Conservation (phyloP, 2,888 invertebrate species). For the Ophion ventricosus region DNA sequence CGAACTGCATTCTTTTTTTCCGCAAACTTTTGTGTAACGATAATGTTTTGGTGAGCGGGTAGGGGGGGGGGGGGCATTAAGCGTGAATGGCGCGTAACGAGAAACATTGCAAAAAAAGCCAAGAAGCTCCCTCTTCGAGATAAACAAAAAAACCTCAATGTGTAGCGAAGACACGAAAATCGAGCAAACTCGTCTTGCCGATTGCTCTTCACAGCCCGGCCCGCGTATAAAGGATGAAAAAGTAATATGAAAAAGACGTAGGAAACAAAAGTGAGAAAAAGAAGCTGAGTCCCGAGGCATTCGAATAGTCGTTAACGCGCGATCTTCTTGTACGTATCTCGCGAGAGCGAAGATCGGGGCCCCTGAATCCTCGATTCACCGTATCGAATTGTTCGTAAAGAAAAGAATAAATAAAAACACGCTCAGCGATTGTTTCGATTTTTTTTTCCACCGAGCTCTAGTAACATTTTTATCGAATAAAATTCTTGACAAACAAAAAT, state of each 20-base stretch:
- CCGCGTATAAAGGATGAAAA: neutral
- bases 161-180: conserved; percentile 35
- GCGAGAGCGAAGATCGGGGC: conserved; percentile 36
- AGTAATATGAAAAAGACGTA: too few species aligned
- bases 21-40: conserved; percentile 21
- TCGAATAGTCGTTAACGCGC: conserved; percentile 37
- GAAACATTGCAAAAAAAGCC: conserved; percentile 17
- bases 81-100: conserved; percentile 2
- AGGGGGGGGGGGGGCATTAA: neutral
- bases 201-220: neutral
- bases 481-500: too few species aligned
- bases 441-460: neutral
- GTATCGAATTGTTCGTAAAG: conserved; percentile 11
- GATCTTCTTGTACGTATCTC: conserved; percentile 37
- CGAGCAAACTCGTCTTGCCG: conserved; percentile 42
- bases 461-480: too few species aligned
- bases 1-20: conserved; percentile 14
- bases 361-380: neutral
- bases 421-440: neutral
- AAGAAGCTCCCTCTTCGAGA: conserved; percentile 17
- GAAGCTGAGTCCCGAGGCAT: conserved; percentile 52
- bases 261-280: neutral
- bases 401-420: neutral
- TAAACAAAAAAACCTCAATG: conserved; percentile 33
- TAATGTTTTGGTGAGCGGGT: neutral